Evolutionary conservation across 2,888 invertebrate genomes (phyloP).

Genomic region (Galeruca laticollis): DNA sequence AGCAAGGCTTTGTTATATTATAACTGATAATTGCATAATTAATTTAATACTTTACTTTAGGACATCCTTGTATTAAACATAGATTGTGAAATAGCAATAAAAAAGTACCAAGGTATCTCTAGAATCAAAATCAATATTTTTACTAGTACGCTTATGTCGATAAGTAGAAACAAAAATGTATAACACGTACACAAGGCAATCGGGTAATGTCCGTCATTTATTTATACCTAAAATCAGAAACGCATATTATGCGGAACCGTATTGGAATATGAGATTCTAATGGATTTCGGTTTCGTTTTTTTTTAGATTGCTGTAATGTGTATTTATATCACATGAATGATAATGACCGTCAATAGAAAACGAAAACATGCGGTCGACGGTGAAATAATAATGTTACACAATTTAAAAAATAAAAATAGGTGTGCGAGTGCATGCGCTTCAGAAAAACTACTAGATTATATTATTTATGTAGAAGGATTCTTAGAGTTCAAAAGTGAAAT

Average conservation of each 20-base stretch:
- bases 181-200: background rate
- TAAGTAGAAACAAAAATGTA: background rate
- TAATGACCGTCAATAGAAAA: slow-evolving; percentile 41
- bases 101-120: background rate
- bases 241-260: slow-evolving; percentile 12
- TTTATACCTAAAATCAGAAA: slow-evolving; percentile 10
- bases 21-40: no score
- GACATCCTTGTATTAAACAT: no score
- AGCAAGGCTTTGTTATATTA: no score
- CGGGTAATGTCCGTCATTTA: slow-evolving; percentile 17
- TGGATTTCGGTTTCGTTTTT: slow-evolving; percentile 29
- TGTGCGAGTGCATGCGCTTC: background rate
- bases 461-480: no score
- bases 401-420: background rate
- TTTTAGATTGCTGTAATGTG: slow-evolving; percentile 25
- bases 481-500: background rate
- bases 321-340: slow-evolving; percentile 34
- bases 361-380: slow-evolving; percentile 26
- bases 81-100: no score
- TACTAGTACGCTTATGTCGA: background rate
- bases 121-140: background rate
- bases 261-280: slow-evolving; percentile 18
- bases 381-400: slow-evolving; percentile 32
- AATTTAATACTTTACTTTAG: no score
- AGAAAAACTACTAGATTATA: no score